A percentile compares a stretch with the other conserved stretches of the same genome.
These are phyloP conservation scores for Ypsolopha scabrella DNA, from an alignment of 2,888 invertebrate genomes.

Conservation along the genomic window DNA sequence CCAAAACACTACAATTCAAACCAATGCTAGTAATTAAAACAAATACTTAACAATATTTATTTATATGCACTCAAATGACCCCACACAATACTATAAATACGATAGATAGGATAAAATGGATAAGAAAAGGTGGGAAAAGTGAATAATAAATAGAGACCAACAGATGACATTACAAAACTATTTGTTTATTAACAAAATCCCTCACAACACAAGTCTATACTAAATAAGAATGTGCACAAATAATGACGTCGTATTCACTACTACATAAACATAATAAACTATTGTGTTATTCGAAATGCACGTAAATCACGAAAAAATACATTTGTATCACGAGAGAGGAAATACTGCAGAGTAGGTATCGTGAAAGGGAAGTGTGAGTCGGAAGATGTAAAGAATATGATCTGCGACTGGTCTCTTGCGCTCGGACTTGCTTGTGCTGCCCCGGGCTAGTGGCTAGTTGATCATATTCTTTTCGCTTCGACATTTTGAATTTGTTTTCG, in stretches of 20 bases:
- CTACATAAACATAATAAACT: not conserved
- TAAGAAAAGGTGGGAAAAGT: conserved; percentile 35
- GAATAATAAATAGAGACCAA: conserved; percentile 43
- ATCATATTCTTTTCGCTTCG: conserved; percentile 66
- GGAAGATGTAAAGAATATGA: conserved; percentile 46
- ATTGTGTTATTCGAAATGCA: conserved; percentile 31
- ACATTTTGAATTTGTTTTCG: conserved; percentile 24
- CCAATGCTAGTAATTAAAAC: not conserved
- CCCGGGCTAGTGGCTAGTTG: conserved; percentile 10
- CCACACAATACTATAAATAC: not conserved
- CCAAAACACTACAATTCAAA: conserved; percentile 5
- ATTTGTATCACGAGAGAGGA: conserved; percentile 9
- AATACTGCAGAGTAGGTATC: conserved; percentile 9
- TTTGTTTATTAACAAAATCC: conserved; percentile 57
- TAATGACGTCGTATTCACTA: conserved; percentile 25
- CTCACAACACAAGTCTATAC: conserved; percentile 55
- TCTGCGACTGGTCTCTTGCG: conserved; percentile 45
- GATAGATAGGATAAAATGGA: conserved; percentile 26
- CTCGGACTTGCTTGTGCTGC: not conserved
- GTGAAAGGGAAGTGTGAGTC: conserved; percentile 11
- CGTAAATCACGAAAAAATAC: conserved; percentile 32
- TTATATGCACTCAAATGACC: too few species aligned
- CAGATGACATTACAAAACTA: conserved; percentile 56
- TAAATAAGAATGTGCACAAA: conserved; percentile 35
- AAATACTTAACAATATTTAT: too few species aligned